Evolutionary conservation across 1,140 invertebrate species (phyloP), one percentile per base, ranked within the genome.

Genomic region (Lepidotrigona ventralis): DNA sequence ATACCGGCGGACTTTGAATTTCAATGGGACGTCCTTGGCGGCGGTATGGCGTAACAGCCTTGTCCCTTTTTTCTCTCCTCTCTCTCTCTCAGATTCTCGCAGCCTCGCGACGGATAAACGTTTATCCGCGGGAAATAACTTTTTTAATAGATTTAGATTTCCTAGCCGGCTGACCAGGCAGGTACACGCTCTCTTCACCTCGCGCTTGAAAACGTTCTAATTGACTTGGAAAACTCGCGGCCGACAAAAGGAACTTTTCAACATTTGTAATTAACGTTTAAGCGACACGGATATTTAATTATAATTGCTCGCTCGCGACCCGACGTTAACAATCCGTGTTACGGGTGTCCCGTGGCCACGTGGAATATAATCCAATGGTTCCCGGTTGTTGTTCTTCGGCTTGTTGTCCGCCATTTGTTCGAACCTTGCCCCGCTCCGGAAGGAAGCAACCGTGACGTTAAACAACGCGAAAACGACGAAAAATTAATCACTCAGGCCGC

Each of bases 91-190:
- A 1, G 19, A 11, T 5, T 11, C 1, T n/a, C 0, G 1, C 14
- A 9, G 54, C 15, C 26, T 77, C 81, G 14, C 58, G 39, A 46
- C 33, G 60, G 76, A 79, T 64, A 79, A 78, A 79, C 75, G 75
- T 83, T 83, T 83, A 66, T 83, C 79, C 81, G 46, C 15, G 80
- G 80, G 64, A 82, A 82, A 82, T 82, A 76, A 82, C 80, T 82
- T 82, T 82, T 82, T 76, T 69, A 82, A 82, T 58, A 77, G 73
- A 82, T 82, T 82, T 82, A 81, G 72, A 75, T 75, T 76, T 68
- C 29, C 39, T 8, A 23, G 29, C 29, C 17, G 33, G 33, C 12
- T 60, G 74, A 63, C 58, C 54, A 23, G 29, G 21, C 5, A 29
- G 1, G 21, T 51, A 19, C 11, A 15, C 77, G 68, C 58, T 21